Evolutionary conservation across 2,888 invertebrate species (phyloP).

Genomic region (Andrena bucephala): DNA sequence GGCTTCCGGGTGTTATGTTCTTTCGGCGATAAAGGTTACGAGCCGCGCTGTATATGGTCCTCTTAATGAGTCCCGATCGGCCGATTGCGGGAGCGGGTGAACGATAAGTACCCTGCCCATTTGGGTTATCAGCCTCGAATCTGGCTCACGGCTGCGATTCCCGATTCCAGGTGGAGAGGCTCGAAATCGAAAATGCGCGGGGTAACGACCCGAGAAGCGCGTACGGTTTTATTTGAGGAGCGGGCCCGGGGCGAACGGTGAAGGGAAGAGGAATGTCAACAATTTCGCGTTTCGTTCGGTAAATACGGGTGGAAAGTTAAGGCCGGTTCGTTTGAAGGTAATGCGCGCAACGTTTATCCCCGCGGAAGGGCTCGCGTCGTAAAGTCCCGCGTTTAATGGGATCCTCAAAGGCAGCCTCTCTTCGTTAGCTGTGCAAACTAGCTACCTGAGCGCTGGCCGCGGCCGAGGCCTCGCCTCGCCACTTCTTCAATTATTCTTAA

Average conservation of each 20-base stretch:
- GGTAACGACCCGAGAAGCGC: not conserved
- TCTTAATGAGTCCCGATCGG: too few relatives aligned
- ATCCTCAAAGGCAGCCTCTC: constrained; percentile 34
- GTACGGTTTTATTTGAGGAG: constrained; percentile 19
- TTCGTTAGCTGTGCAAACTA: constrained; percentile 46
- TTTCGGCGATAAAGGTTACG: too few relatives aligned
- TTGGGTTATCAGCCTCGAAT: too few relatives aligned
- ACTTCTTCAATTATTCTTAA: constrained; percentile 66
- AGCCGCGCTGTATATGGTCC: too few relatives aligned
- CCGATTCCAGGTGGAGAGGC: not conserved
- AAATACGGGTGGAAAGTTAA: constrained; percentile 35
- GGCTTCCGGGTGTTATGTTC: not conserved
- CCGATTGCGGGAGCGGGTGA: too few relatives aligned
- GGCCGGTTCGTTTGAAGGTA: constrained; percentile 28
- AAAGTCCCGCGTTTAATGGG: constrained; percentile 60
- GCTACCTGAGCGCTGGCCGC: constrained; percentile 28
- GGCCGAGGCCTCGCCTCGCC: constrained; percentile 13
- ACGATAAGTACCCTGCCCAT: too few relatives aligned
- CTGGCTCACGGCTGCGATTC: too few relatives aligned
- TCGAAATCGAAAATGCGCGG: not conserved
- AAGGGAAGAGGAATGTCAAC: constrained; percentile 35
- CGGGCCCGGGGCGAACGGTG: constrained; percentile 17
- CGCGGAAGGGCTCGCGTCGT: constrained; percentile 25
- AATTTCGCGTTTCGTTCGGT: constrained; percentile 24
- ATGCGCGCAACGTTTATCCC: constrained; percentile 21